phyloP scores from a whole-genome alignment of 2,113 vertebrate species.

The Melospiza melodia region DNA sequence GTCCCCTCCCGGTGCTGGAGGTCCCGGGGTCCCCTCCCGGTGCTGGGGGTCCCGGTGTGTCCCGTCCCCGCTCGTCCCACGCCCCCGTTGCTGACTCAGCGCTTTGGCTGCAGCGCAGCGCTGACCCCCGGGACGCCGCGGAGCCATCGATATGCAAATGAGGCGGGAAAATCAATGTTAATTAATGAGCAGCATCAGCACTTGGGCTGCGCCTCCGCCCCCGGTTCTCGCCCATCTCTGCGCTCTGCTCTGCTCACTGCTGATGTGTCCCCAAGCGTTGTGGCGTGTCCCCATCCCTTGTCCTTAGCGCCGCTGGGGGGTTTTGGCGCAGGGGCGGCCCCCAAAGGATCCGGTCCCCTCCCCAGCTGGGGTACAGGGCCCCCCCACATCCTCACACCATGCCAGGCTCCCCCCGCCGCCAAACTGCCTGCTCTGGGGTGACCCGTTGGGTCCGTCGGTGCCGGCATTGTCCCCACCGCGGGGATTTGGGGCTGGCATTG shows the following conservation, averaged over 20 bases:
- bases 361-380: neutral
- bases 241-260: neutral
- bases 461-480: neutral
- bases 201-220: neutral
- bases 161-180: neutral
- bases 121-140: neutral
- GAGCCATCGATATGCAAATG: neutral
- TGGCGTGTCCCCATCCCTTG: neutral
- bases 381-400: accelerated
- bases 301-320: neutral
- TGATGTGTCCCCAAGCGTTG: neutral
- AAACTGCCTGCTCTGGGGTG: neutral
- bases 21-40: too few relatives aligned
- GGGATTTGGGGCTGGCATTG: neutral
- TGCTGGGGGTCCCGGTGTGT: neutral
- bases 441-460: accelerated
- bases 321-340: neutral
- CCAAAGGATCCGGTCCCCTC: accelerated
- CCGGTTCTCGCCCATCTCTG: neutral
- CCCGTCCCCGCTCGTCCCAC: neutral
- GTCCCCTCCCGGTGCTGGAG: too few relatives aligned
- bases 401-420: neutral
- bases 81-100: neutral
- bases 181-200: conserved; percentile 37
- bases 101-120: neutral